Conservation (phyloP, 2,888 invertebrate species). For the Prenolepis imparis region DNA sequence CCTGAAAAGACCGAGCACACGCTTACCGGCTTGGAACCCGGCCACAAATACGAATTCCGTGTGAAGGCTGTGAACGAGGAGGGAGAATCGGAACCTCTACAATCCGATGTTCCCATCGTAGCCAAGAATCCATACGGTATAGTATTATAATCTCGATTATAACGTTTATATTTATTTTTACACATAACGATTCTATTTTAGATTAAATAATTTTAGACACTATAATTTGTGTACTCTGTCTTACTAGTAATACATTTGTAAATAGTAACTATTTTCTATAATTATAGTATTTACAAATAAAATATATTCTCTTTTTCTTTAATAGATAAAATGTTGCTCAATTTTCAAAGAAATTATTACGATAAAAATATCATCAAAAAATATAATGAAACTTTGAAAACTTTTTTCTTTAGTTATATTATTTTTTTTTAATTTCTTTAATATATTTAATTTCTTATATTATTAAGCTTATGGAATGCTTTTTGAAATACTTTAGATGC, state of each 20-base stretch:
- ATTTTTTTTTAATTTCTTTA: neutral
- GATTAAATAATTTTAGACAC: slow-evolving; percentile 1
- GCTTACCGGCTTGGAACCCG: slow-evolving; percentile 96
- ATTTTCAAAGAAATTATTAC: neutral
- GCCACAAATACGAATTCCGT: slow-evolving; percentile 98
- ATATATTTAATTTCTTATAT: neutral
- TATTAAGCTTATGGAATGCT: neutral
- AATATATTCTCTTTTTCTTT: neutral
- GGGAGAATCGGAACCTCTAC: slow-evolving; percentile 98
- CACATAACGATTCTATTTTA: neutral
- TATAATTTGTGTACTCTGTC: neutral
- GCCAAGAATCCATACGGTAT: slow-evolving; percentile 98
- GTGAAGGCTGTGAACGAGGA: slow-evolving; percentile 99
- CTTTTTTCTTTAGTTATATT: neutral
- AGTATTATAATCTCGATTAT: slow-evolving; percentile 24
- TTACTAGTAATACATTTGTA: neutral
- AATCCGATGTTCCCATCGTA: slow-evolving; percentile 94
- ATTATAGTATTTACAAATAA: neutral
- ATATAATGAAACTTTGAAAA: neutral
- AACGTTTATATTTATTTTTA: slow-evolving; percentile 8
- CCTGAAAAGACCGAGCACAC: slow-evolving; percentile 94
- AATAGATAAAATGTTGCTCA: neutral
- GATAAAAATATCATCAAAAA: slow-evolving; percentile 4
- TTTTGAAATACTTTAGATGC: slow-evolving; percentile 87
- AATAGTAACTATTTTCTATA: slow-evolving; percentile 7